These are phyloP conservation scores for Aplidium turbinatum DNA, from an alignment of 23 tunicate species.

Conservation along the genomic window DNA sequence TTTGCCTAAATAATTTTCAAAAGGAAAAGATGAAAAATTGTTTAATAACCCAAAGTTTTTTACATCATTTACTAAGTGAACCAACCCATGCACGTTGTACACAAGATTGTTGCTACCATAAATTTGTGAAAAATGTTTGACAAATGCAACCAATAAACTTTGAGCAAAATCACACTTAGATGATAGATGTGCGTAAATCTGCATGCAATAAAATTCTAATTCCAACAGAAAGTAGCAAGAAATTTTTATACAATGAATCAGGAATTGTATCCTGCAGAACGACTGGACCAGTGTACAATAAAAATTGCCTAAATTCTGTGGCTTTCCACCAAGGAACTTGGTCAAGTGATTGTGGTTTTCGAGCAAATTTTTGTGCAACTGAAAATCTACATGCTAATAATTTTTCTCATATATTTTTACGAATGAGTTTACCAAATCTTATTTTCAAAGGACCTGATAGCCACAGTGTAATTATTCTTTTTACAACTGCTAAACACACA, in stretches of 20 bases:
- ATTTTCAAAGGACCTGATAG: not conserved
- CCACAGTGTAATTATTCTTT: constrained; percentile 14
- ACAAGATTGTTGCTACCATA: no score
- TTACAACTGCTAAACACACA: constrained; percentile 21
- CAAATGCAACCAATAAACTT: no score
- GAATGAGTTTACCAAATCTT: not conserved
- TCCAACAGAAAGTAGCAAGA: constrained; percentile 14
- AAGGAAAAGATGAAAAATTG: no score
- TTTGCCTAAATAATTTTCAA: no score
- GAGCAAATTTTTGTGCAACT: not conserved
- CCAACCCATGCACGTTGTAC: no score
- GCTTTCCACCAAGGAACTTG: constrained; percentile 29
- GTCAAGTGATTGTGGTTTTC: constrained; percentile 15
- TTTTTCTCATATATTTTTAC: not conserved
- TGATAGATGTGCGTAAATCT: no score
- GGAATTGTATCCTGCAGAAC: not conserved
- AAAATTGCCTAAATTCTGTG: constrained; percentile 32
- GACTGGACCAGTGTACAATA: constrained; percentile 23
- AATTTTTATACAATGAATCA: not conserved
- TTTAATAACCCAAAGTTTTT: no score
- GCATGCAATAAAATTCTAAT: no score
- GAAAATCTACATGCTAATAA: not conserved
- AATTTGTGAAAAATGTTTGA: no score
- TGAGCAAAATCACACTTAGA: no score
- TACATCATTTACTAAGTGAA: no score